Conservation (phyloP, 1,140 invertebrate genomes). For the Cyclargus thomasi region DNA sequence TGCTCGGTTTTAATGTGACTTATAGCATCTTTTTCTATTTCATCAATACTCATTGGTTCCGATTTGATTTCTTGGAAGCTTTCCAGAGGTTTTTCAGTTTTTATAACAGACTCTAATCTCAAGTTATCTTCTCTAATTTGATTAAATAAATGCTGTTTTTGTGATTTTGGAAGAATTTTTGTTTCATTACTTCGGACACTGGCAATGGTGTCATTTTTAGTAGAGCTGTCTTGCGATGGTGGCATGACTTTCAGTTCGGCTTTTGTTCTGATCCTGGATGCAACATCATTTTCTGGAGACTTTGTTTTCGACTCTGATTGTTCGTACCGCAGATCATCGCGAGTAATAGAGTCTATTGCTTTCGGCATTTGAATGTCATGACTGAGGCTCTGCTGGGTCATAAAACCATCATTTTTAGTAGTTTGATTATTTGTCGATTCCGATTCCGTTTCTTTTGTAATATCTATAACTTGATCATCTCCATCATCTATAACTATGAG, state of each 20-base stretch:
- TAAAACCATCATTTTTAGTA: slow-evolving; percentile 70
- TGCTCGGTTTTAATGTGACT: slow-evolving; percentile 62
- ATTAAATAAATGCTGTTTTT: slow-evolving; percentile 68
- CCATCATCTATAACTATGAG: slow-evolving; percentile 70
- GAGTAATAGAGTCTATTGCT: slow-evolving; percentile 74
- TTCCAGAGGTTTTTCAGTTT: slow-evolving; percentile 45
- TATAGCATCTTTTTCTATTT: slow-evolving; percentile 64
- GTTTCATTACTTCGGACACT: slow-evolving; percentile 36
- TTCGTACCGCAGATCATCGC: slow-evolving; percentile 49
- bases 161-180: slow-evolving; percentile 58
- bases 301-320: slow-evolving; percentile 47
- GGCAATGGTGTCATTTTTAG: slow-evolving; percentile 38
- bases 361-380: slow-evolving; percentile 81
- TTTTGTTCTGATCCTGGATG: slow-evolving; percentile 86
- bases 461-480: slow-evolving; percentile 66
- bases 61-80: slow-evolving; percentile 54
- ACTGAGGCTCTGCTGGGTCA: slow-evolving; percentile 71
- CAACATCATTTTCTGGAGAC: slow-evolving; percentile 70
- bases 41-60: slow-evolving; percentile 68
- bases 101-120: slow-evolving; percentile 62
- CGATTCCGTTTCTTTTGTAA: slow-evolving; percentile 56
- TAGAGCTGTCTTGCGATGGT: slow-evolving; percentile 48
- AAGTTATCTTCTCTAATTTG: slow-evolving; percentile 68
- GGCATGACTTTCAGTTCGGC: slow-evolving; percentile 84
- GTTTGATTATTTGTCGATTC: slow-evolving; percentile 40